Base-by-base conservation (phyloP, 2,113 vertebrate species). In the Struthidea cinerea region DNA sequence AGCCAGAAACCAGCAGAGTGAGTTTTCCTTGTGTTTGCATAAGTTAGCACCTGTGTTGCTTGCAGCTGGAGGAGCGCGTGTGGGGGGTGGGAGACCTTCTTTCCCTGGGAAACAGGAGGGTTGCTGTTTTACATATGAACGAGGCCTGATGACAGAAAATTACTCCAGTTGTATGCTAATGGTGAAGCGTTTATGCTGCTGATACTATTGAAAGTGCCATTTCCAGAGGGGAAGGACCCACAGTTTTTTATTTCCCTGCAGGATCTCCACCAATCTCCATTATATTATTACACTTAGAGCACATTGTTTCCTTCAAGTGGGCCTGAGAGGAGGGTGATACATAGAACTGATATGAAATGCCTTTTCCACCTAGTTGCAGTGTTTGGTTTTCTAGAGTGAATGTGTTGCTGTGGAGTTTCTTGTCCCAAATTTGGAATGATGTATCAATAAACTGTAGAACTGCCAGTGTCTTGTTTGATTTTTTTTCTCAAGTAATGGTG, bases 61-160 rank as follows among this genome's bases (percentile, higher is more conserved):
- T 71, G 90, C 87, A 94, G 76, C 79, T 83, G 92, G 74, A 91
- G 42, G 26, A 75, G 73, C 13, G 4, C 27, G 2, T 47, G 41
- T 68, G 61, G 30, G 39, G 91, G 77, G 81, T 82, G 78, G 92
- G 83, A 69, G 85, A 92, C 41, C 24, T 37, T 39, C 42, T 52
- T 59, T 46, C 60, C 26, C 24, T 27, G 52, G 84, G 93, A 78
- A 94, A 71, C 63, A 6, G 7, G 33, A 76, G 84, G 44, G 21
- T 90, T 32, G 41, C 86, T 95, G 95, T 96, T 93, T 98, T 97
- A 94, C 97, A 97, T 97, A 80, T 97, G 96, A 97, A 97, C 69
- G 57, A 89, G 89, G 61, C 20, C 23, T 89, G 92, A 91, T 94
- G 96, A 78, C 87, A 89, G 85, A 92, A 79, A 90, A 90, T 73